These are phyloP conservation scores for Yponomeuta plumbellus DNA, from an alignment of 2,888 invertebrate species.

Conservation along the genomic window DNA sequence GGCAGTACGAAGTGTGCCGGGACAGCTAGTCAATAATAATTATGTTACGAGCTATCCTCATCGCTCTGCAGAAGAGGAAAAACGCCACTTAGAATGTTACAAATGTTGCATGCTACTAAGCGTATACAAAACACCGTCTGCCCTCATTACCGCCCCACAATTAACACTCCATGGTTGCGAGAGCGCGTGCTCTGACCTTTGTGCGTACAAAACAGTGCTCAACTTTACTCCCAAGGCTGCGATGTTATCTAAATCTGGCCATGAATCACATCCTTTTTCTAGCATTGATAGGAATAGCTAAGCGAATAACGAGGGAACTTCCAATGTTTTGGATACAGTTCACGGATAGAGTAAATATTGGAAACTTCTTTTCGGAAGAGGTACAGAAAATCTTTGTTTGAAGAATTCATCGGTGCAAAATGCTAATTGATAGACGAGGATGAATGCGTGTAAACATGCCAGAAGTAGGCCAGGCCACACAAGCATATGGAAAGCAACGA, in stretches of 20 bases:
- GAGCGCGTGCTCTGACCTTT: too few species aligned
- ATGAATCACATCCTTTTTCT: background rate
- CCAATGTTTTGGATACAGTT: background rate
- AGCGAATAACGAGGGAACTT: background rate
- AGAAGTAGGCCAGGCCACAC: background rate
- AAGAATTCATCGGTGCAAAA: background rate
- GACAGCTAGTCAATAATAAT: background rate
- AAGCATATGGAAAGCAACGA: background rate
- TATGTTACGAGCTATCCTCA: background rate
- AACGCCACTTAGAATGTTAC: background rate
- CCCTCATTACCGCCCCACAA: constrained; percentile 47
- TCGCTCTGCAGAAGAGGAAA: background rate
- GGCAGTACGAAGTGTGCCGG: background rate
- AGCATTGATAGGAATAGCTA: constrained; percentile 5
- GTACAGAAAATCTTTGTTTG: background rate
- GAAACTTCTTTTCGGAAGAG: background rate
- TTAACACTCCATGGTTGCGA: constrained; percentile 54
- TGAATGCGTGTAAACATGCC: background rate
- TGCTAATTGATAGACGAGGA: background rate
- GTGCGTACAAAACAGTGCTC: constrained; percentile 4
- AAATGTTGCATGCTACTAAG: constrained; percentile 1
- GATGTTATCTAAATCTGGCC: constrained; percentile 6
- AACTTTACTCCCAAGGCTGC: constrained; percentile 3
- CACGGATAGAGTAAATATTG: background rate
- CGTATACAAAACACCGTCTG: background rate